These are phyloP conservation scores for Euplagia quadripunctaria DNA, from an alignment of 2,888 invertebrate genomes.

Conservation along the genomic window DNA sequence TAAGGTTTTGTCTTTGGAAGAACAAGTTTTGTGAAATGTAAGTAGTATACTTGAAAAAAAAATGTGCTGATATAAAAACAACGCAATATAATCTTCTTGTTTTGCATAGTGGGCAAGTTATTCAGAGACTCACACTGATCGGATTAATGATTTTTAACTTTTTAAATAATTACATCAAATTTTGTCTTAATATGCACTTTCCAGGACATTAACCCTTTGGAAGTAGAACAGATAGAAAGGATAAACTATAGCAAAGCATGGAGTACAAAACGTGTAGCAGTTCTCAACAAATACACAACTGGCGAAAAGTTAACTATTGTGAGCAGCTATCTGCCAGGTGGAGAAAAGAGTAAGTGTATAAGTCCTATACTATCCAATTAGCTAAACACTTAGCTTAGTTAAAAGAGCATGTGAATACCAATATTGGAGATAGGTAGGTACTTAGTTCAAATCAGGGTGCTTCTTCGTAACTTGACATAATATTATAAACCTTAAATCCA, in stretches of 20 bases:
- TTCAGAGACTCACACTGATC: too few relatives aligned
- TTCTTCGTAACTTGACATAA: not conserved
- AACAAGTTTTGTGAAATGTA: too few relatives aligned
- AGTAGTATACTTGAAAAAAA: too few relatives aligned
- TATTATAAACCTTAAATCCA: not conserved
- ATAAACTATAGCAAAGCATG: constrained; percentile 91
- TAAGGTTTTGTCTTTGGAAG: too few relatives aligned
- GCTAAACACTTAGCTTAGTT: not conserved
- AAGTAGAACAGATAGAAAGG: constrained; percentile 54
- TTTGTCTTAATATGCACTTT: constrained; percentile 15
- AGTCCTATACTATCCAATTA: too few relatives aligned
- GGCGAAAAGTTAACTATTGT: constrained; percentile 97
- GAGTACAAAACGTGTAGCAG: constrained; percentile 91
- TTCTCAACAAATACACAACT: constrained; percentile 96
- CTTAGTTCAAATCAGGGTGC: too few relatives aligned
- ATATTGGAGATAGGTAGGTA: not conserved
- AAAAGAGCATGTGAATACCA: not conserved
- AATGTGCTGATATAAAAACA: too few relatives aligned
- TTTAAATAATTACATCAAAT: too few relatives aligned
- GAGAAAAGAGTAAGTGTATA: constrained; percentile 90
- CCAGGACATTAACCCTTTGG: constrained; percentile 61
- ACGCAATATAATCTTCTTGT: too few relatives aligned
- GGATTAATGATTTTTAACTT: too few relatives aligned
- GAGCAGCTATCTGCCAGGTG: constrained; percentile 94
- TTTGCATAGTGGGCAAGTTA: too few relatives aligned